Percentiles rank a stretch among this genome's conserved stretches.
Conservation (phyloP, 2,113 vertebrate genomes). For the Gadus chalcogrammus region DNA sequence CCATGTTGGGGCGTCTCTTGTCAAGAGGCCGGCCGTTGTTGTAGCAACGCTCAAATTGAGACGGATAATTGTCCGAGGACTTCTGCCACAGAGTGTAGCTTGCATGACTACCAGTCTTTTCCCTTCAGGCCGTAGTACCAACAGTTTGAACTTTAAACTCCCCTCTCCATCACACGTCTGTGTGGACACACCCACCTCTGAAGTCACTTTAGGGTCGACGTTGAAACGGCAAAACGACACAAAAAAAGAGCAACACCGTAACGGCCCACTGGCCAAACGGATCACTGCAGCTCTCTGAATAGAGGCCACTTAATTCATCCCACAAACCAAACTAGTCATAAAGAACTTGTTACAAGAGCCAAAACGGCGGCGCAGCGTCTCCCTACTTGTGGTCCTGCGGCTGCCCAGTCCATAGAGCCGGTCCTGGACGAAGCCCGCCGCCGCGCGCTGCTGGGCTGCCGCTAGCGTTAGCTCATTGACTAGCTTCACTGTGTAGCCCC, state of each 20-base stretch:
- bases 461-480: slow-evolving; percentile 56
- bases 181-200: not conserved
- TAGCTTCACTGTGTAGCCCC: slow-evolving; percentile 72
- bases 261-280: too few relatives aligned
- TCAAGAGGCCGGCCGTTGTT: slow-evolving; percentile 9
- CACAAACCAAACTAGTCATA: not conserved
- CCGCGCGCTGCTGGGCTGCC: slow-evolving; percentile 70
- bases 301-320: not conserved
- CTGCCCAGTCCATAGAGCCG: slow-evolving; percentile 79
- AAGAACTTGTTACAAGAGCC: not conserved
- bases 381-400: slow-evolving; percentile 80
- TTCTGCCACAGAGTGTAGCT: slow-evolving; percentile 55
- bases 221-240: not conserved
- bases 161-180: not conserved
- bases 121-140: not conserved
- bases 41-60: slow-evolving; percentile 58
- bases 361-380: not conserved
- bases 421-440: slow-evolving; percentile 75
- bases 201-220: not conserved
- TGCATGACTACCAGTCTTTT: slow-evolving; percentile 2
- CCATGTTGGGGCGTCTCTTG: not conserved
- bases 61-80: slow-evolving; percentile 47
- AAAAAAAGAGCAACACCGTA: too few relatives aligned
- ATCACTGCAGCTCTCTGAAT: not conserved
- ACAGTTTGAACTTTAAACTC: not conserved